phyloP scores from a whole-genome alignment of 1,140 invertebrate species.

The Solenopsis fugax region DNA sequence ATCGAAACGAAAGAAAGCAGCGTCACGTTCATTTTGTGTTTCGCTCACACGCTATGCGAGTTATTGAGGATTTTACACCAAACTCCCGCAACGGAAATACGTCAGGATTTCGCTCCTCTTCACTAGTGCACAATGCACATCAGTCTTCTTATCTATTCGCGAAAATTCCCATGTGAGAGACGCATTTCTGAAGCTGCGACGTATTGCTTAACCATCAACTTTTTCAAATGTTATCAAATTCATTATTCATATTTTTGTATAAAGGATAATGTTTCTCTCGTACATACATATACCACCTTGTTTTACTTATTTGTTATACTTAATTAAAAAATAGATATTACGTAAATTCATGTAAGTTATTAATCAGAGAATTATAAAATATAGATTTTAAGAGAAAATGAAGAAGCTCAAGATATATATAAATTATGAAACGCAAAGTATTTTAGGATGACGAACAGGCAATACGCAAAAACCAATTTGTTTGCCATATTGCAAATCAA shows the following conservation, averaged over 20 bases:
- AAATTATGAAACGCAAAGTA: background rate
- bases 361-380: background rate
- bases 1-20: constrained; percentile 12
- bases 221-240: background rate
- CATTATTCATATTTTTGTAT: background rate
- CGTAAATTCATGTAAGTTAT: background rate
- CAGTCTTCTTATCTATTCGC: constrained; percentile 5
- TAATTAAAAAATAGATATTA: background rate
- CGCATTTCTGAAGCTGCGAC: constrained; percentile 7
- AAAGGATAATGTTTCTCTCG: background rate
- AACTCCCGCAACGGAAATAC: background rate
- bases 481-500: background rate
- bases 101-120: background rate
- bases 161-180: background rate
- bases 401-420: background rate
- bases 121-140: constrained; percentile 7
- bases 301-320: background rate
- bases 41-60: constrained; percentile 8
- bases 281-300: background rate
- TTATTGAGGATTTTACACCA: constrained; percentile 49
- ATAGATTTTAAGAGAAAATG: background rate
- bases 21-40: constrained; percentile 50
- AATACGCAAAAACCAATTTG: background rate
- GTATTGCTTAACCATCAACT: background rate
- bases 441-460: background rate